Base-by-base conservation (phyloP, 92 coral and sea anemone genomes). In the Porites cylindrica region DNA sequence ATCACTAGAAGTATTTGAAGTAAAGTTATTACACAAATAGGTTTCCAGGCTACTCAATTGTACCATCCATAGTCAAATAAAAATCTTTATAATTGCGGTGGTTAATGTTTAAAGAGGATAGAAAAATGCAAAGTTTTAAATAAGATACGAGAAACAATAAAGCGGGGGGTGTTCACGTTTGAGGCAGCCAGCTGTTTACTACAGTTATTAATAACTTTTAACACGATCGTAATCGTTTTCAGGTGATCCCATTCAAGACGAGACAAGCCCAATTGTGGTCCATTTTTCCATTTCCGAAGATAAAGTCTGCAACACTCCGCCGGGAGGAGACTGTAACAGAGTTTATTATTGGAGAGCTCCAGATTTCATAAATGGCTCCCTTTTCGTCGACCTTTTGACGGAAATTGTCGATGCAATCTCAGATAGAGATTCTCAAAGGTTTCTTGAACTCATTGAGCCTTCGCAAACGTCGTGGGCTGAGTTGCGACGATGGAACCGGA, bases 301-400 rank as follows among this genome's bases (percentile, higher is more conserved):
- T 43, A 38, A 52, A 1, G 76, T 26, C 1, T 51, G 51, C 29
- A 23, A 51, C 11, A 1, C 52, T 52, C 52, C 19, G 6, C 8
- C 26, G 75, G 66, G 38, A 8, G 71, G 56, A 20, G 66, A 88
- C 24, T 16, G 43, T 20, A 53, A 61, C 43, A 14, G 38, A 0
- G 53, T 56, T 16, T 21, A 67, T 20, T 56, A n/a, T 60, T 82
- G 84, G 91, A 72, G 69, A 68, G 64, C 70, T 67, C 91, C 88
- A 14, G 80, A 24, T 67, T 81, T 64, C 3, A 63, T 88, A 76
- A 67, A 71, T 32, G 90, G 72, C 6, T 74, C 87, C 20, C 77
- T 51, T 62, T 82, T 88, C 20, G 43, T 65, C 1, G 91, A 88
- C 68, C 67, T 82, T 21, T 2, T 76, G 65, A 54, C 19, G 51